Evolutionary conservation across 2,888 invertebrate genomes (phyloP), one percentile per base, ranked within the genome.

Genomic region (Nomada flava): DNA sequence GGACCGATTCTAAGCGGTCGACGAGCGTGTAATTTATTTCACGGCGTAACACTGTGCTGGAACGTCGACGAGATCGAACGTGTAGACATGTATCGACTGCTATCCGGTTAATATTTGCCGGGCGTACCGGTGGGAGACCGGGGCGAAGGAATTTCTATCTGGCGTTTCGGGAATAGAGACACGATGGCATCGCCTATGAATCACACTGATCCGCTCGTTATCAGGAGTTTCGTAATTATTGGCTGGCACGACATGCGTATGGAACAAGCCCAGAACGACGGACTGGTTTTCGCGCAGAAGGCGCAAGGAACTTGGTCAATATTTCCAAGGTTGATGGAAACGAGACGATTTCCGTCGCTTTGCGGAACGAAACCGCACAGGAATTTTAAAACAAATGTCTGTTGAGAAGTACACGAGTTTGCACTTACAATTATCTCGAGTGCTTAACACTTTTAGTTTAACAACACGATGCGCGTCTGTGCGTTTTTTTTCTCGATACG

Each of bases 281-380:
- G 76, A 0, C 71, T 50, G 73, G 67, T 81, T 87, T 86, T 84
- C 73, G 67, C 18, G 53, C 73, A 55, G 68, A 87, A 86, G 68
- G 75, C 60, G 77, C 70, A 76, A 75, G 78, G 70, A 77, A 67
- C 75, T 72, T 73, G 63, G 75, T 73, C 68, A 64, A 86, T 78
- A 78, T 62, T 52, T 59, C 63, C 87, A 83, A 87, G 78, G 69
- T 68, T 84, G 70, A 36, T 42, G 50, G 69, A 65, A 63, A 65
- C 53, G 64, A 52, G 63, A 65, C 47, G 47, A 47, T 55, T 71
- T 67, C 59, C 44, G 52, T 11, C 18, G 18, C 62, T 23, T 29
- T 55, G 29, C 36, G 47, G 18, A 55, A 67, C 75, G 10, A 47
- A 64, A 20, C 23, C 15, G 10, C 23, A n/a, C 23, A 9, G 23